Percentiles rank a stretch among this genome's conserved stretches.
Conservation (phyloP, 2,888 invertebrate genomes). For the Acrocyrtus sp. region DNA sequence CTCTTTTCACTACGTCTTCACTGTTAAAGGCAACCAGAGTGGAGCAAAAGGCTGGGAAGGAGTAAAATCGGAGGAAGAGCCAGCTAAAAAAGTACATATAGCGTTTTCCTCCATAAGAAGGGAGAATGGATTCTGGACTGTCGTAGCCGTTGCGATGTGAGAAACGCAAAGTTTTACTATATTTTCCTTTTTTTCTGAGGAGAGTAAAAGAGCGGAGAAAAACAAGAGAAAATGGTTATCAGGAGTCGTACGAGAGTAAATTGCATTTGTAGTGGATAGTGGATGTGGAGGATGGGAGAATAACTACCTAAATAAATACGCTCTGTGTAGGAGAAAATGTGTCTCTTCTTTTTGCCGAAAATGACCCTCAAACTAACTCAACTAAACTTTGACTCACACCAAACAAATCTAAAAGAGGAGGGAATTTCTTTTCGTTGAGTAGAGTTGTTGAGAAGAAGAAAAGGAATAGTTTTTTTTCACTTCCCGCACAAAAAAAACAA, state of each 20-base stretch:
- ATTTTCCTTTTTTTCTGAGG: no score
- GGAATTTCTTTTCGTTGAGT: conserved; percentile 1
- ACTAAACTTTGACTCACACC: no score
- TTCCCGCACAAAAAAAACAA: neutral
- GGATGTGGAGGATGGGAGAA: no score
- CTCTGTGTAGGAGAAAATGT: neutral
- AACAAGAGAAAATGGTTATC: no score
- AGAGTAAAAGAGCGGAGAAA: no score
- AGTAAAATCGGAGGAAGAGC: neutral
- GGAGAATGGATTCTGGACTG: no score
- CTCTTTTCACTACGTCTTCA: neutral
- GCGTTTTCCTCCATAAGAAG: neutral
- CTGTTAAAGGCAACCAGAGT: no score
- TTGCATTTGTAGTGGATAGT: neutral
- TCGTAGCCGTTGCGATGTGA: no score
- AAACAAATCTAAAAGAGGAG: neutral
- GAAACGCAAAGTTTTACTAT: no score
- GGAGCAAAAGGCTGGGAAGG: no score
- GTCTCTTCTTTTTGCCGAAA: conserved; percentile 1
- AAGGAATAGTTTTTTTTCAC: neutral
- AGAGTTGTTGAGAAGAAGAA: neutral
- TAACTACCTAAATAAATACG: neutral
- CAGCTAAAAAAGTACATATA: neutral
- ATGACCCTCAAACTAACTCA: conserved; percentile 7
- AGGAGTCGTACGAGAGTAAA: neutral